Percentiles rank a stretch among this genome's conserved stretches.
Evolutionary conservation across 92 coral and sea anemone genomes (phyloP).

Genomic region (Plumapathes pennacea): DNA sequence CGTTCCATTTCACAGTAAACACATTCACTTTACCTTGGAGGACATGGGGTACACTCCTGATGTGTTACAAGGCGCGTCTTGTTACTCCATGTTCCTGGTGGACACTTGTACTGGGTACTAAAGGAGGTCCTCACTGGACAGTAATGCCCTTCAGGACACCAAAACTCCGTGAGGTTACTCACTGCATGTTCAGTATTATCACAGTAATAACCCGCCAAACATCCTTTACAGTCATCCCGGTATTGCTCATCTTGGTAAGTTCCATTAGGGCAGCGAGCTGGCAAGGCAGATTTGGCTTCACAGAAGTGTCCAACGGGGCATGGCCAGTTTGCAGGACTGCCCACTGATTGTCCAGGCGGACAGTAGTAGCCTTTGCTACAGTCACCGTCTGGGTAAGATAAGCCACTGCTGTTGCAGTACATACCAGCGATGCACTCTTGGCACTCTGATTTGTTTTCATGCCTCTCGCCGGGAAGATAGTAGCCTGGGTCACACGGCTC

Average conservation of each 20-base stretch:
- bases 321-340: slow-evolving; percentile 63
- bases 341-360: slow-evolving; percentile 80
- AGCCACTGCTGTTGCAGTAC: slow-evolving; percentile 88
- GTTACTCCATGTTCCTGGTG: slow-evolving; percentile 94
- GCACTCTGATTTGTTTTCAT: slow-evolving; percentile 78
- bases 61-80: slow-evolving; percentile 64
- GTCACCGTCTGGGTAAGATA: slow-evolving; percentile 60
- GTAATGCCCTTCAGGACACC: slow-evolving; percentile 83
- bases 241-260: slow-evolving; percentile 78
- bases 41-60: slow-evolving; percentile 78
- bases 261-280: slow-evolving; percentile 84
- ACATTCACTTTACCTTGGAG: slow-evolving; percentile 64
- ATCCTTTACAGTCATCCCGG: slow-evolving; percentile 59
- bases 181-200: slow-evolving; percentile 79
- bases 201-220: slow-evolving; percentile 83
- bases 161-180: slow-evolving; percentile 51
- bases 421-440: slow-evolving; percentile 73
- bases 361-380: slow-evolving; percentile 84
- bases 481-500: slow-evolving; percentile 78
- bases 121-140: slow-evolving; percentile 75
- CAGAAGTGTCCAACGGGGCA: slow-evolving; percentile 89
- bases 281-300: slow-evolving; percentile 58
- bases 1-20: background rate
- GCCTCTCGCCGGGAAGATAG: slow-evolving; percentile 72
- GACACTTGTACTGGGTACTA: slow-evolving; percentile 81